Conservation (phyloP, 2,888 invertebrate genomes). For the Drosophila neotestacea region DNA sequence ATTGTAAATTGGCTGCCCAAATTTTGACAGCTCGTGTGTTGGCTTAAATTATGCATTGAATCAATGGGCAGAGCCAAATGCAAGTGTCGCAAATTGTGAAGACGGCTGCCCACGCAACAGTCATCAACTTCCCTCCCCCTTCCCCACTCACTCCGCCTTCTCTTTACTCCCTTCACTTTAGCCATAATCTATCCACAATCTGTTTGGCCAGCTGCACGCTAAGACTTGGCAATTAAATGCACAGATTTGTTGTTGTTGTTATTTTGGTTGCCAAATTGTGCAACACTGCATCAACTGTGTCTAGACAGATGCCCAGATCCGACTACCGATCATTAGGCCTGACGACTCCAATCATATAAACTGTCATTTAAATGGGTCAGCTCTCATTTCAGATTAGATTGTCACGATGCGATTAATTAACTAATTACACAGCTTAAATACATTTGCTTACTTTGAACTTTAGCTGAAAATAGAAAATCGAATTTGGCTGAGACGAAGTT, state of each 20-base stretch:
- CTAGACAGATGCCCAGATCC: constrained; percentile 14
- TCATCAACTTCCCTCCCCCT: not conserved
- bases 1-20: constrained; percentile 38
- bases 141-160: not conserved
- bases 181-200: constrained; percentile 12
- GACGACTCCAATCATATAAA: constrained; percentile 6
- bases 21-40: constrained; percentile 41
- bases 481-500: not conserved
- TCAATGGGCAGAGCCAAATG: constrained; percentile 33
- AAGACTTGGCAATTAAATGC: constrained; percentile 26
- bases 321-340: not conserved
- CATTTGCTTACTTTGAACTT: not conserved
- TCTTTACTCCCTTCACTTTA: not conserved
- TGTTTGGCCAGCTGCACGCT: constrained; percentile 41
- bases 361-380: not conserved
- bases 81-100: constrained; percentile 48
- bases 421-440: not conserved
- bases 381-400: constrained; percentile 9
- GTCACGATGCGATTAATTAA: constrained; percentile 1
- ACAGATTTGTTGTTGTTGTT: not conserved
- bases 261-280: constrained; percentile 21
- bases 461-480: not conserved
- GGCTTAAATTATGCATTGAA: constrained; percentile 49
- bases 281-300: constrained; percentile 19
- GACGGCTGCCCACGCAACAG: constrained; percentile 35